phyloP scores from a whole-genome alignment of 2,888 invertebrate genomes.

The Oscheius sp. region DNA sequence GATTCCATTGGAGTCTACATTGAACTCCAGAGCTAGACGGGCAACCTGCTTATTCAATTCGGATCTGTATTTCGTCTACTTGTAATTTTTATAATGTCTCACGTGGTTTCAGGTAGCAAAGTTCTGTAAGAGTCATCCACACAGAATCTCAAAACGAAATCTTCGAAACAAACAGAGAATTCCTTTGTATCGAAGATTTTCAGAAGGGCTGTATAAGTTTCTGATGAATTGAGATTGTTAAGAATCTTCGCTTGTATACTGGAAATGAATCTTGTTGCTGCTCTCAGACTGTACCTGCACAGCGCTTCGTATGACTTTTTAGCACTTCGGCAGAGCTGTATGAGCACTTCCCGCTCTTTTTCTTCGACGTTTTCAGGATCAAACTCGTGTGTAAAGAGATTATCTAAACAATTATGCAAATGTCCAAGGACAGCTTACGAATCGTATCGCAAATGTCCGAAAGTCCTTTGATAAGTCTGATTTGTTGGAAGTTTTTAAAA shows the following conservation, averaged over 20 bases:
- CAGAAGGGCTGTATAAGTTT: not conserved
- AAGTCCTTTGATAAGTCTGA: constrained; percentile 10
- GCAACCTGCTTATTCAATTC: constrained; percentile 7
- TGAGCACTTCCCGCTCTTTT: constrained; percentile 15
- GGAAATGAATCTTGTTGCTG: not conserved
- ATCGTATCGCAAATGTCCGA: constrained; percentile 14
- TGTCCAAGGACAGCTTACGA: constrained; percentile 7
- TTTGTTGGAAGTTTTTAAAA: constrained; percentile 16
- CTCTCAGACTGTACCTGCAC: not conserved
- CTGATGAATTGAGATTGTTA: not conserved
- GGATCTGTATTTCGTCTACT: not conserved
- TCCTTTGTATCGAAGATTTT: not conserved
- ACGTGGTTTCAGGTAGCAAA: not conserved
- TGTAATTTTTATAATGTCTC: not conserved
- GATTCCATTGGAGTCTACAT: constrained; percentile 15
- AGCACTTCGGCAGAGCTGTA: constrained; percentile 2
- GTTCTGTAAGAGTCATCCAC: constrained; percentile 9
- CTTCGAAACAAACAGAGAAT: constrained; percentile 13
- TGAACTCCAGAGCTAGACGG: constrained; percentile 18
- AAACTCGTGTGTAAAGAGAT: constrained; percentile 21
- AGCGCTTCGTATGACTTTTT: constrained; percentile 18
- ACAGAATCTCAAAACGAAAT: constrained; percentile 5
- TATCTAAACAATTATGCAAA: constrained; percentile 27
- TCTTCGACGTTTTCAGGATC: constrained; percentile 16
- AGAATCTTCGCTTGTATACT: constrained; percentile 12